phyloP scores from a whole-genome alignment of 1,140 invertebrate genomes.

The Anadara kagoshimensis region DNA sequence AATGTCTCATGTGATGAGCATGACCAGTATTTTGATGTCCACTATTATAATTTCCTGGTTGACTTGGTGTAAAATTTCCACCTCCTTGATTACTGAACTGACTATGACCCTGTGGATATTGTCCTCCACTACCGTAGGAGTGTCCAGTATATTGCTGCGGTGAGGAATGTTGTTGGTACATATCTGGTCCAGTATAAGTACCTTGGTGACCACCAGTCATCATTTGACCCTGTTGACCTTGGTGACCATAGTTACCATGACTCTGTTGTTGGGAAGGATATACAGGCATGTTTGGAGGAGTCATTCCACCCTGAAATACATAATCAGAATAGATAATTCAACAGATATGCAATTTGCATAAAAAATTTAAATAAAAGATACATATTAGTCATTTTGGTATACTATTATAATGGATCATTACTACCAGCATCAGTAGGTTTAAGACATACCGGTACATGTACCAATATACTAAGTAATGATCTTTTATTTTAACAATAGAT shows the following conservation, averaged over 20 bases:
- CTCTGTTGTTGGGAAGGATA: background rate
- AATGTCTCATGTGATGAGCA: constrained; percentile 35
- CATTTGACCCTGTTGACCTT: constrained; percentile 26
- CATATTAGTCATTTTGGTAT: no score
- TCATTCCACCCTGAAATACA: constrained; percentile 7
- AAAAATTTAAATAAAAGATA: no score
- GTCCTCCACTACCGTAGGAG: background rate
- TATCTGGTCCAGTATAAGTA: constrained; percentile 23
- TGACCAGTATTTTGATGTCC: constrained; percentile 29
- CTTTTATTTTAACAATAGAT: no score
- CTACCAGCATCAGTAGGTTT: no score
- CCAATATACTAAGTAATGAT: no score
- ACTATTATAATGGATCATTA: no score
- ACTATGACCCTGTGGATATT: constrained; percentile 10
- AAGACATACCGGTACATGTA: no score
- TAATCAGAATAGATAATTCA: no score
- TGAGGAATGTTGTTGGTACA: constrained; percentile 27
- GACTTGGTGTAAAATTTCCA: constrained; percentile 5
- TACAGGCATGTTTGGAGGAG: no score
- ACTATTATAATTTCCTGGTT: background rate
- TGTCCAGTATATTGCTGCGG: background rate
- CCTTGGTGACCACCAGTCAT: constrained; percentile 10
- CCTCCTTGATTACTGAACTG: constrained; percentile 9
- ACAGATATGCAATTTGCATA: no score
- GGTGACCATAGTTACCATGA: constrained; percentile 11